A percentile compares a stretch with the other conserved stretches of the same genome.
These are phyloP conservation scores for Dromococcyx pavoninus DNA, from an alignment of 2,797 vertebrate genomes.

Conservation along the genomic window DNA sequence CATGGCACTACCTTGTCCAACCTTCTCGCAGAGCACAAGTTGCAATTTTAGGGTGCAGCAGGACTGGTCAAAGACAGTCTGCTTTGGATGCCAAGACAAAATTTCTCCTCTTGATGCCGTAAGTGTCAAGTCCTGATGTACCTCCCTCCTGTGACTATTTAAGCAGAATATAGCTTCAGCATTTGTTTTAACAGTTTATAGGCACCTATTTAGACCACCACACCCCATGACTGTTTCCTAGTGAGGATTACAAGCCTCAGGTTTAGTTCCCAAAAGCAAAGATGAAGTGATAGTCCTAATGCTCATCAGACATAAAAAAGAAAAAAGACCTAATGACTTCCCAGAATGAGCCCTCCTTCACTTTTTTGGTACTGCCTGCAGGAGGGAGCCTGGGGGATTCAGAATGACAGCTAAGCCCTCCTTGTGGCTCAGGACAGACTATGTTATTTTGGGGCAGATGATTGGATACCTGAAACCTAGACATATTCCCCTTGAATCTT, in stretches of 20 bases:
- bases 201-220: background rate
- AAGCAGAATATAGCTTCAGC: background rate
- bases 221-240: background rate
- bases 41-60: background rate
- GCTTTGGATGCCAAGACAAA: background rate
- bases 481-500: background rate
- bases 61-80: background rate
- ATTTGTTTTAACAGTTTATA: background rate
- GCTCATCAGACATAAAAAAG: background rate
- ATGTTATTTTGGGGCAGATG: background rate
- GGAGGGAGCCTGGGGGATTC: too few relatives aligned
- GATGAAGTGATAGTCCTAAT: background rate
- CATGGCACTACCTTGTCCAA: background rate
- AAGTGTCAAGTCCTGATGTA: background rate
- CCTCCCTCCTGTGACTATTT: background rate
- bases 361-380: rapidly evolving
- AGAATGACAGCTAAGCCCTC: background rate
- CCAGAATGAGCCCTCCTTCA: background rate
- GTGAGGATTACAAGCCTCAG: background rate
- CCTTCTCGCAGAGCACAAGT: background rate
- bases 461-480: background rate
- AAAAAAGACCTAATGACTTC: background rate
- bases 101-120: background rate
- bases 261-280: background rate
- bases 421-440: background rate